Evolutionary conservation across 2,113 vertebrate genomes (phyloP).

Genomic region (Sapayoa aenigma): DNA sequence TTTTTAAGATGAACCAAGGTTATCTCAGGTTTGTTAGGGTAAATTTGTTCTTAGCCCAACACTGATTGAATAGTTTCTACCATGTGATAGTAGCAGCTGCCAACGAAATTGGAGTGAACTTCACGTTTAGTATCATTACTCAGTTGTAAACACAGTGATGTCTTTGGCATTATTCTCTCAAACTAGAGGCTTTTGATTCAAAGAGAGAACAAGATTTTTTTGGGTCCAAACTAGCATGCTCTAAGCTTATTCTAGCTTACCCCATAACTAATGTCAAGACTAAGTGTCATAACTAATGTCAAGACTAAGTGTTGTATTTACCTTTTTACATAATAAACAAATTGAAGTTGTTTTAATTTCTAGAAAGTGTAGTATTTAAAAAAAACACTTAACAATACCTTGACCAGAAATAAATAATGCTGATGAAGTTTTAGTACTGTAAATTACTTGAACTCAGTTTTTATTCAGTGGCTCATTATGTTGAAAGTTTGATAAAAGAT

Average conservation of each 20-base stretch:
- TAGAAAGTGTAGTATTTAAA: not conserved
- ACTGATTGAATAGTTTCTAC: not conserved
- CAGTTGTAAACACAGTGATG: not conserved
- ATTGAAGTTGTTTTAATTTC: not conserved
- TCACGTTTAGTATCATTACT: not conserved
- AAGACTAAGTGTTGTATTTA: not conserved
- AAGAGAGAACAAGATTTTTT: not conserved
- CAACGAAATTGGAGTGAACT: conserved; percentile 1
- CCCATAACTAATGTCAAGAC: not conserved
- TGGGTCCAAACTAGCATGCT: not conserved
- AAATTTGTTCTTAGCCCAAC: not conserved
- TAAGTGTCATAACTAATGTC: not conserved
- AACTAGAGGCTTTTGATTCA: not conserved
- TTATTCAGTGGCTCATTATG: not conserved
- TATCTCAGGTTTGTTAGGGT: conserved; percentile 51
- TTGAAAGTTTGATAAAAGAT: not conserved
- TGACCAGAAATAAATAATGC: not conserved
- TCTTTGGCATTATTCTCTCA: not conserved
- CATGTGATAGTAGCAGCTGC: not conserved
- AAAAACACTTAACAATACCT: not conserved
- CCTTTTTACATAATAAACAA: not conserved
- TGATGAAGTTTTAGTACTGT: not conserved
- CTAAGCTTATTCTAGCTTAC: not conserved
- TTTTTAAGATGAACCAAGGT: conserved; percentile 60
- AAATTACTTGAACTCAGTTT: not conserved